Conservation (phyloP, 2,888 invertebrate genomes). For the Chymomyza caudatula region DNA sequence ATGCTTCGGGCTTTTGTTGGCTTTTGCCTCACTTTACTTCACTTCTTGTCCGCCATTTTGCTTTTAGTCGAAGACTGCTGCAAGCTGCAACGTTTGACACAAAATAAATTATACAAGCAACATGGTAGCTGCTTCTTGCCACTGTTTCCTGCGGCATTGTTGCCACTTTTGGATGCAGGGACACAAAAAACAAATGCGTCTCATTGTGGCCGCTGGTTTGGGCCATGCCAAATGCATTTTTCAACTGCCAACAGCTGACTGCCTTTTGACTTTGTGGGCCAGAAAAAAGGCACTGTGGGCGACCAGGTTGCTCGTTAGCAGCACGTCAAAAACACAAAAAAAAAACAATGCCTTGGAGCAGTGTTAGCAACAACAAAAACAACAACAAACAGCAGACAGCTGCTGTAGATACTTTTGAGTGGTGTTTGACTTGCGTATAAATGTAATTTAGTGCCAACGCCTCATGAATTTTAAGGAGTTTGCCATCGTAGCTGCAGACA, state of each 20-base stretch:
- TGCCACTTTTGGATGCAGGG: neutral
- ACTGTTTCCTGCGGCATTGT: neutral
- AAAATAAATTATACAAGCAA: slow-evolving; percentile 9
- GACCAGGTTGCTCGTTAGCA: slow-evolving; percentile 25
- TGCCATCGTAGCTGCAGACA: slow-evolving; percentile 7
- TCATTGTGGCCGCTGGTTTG: slow-evolving; percentile 10
- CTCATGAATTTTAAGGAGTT: slow-evolving; percentile 66
- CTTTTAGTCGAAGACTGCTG: neutral
- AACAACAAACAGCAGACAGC: neutral
- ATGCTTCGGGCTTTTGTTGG: slow-evolving; percentile 38
- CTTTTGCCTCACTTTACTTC: neutral
- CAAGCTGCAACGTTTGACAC: neutral
- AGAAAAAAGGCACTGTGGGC: slow-evolving; percentile 36
- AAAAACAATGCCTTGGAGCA: neutral
- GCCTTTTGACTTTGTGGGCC: slow-evolving; percentile 5
- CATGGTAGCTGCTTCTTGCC: neutral
- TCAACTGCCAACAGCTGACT: slow-evolving; percentile 38
- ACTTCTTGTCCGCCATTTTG: neutral
- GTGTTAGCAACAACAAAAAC: neutral
- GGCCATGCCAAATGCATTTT: slow-evolving; percentile 52
- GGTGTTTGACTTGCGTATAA: slow-evolving; percentile 64
- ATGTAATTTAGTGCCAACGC: slow-evolving; percentile 64
- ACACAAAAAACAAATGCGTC: neutral
- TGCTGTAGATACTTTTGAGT: slow-evolving; percentile 40
- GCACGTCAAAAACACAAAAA: neutral